phyloP scores from a whole-genome alignment of 2,113 vertebrate species.

The Dipodomys ordii region DNA sequence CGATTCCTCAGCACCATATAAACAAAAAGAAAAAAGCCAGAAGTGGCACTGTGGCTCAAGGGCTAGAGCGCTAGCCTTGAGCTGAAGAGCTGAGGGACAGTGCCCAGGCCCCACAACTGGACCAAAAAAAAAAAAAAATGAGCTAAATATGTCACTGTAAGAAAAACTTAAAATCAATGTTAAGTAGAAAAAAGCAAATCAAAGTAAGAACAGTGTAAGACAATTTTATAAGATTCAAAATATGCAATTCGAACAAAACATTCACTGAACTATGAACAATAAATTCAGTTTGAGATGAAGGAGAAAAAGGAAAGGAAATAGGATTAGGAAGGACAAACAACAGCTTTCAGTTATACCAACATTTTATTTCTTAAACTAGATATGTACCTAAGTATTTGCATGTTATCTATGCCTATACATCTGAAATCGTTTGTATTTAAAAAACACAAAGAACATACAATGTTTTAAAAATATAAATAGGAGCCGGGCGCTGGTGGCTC shows the following conservation, averaged over 20 bases:
- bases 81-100: too few relatives aligned
- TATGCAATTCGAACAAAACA: background rate
- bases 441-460: constrained; percentile 10
- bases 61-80: too few relatives aligned
- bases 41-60: too few relatives aligned
- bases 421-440: constrained; percentile 41
- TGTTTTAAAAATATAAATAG: constrained; percentile 21
- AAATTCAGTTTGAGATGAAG: constrained; percentile 37
- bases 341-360: background rate
- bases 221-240: constrained; percentile 40
- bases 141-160: background rate
- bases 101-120: background rate
- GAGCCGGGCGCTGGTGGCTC: too few relatives aligned
- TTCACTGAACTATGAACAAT: background rate
- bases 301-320: background rate
- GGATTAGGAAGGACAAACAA: background rate
- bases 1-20: too few relatives aligned
- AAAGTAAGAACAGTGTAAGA: constrained; percentile 22
- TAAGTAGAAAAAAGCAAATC: background rate
- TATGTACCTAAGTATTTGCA: background rate
- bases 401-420: background rate
- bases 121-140: constrained; percentile 60
- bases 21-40: too few relatives aligned
- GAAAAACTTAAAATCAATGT: constrained; percentile 50
- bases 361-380: constrained; percentile 58